Base-by-base conservation (phyloP, 1,140 invertebrate genomes). In the Conopomorpha cramerella region DNA sequence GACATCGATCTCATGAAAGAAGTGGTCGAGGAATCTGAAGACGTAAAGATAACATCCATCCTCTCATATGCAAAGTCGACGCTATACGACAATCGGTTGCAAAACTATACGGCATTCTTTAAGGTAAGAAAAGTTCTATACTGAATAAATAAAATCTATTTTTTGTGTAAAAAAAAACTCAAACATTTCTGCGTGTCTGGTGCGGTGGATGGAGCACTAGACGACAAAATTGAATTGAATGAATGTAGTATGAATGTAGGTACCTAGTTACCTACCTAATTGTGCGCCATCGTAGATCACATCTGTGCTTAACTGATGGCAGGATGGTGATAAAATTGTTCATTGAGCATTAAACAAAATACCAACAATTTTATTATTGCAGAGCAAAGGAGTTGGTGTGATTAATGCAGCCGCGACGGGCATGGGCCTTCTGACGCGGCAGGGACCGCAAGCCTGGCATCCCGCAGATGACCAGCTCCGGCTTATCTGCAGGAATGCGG, bases 371-470 rank as follows among this genome's bases (percentile, higher is more conserved):
- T n/a, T n/a, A 3, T 31, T 46, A 49, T 71, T 80, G 16, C 52
- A 93, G 87, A 68, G 77, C 28, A 81, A 83, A 45, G 81, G 85
- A 36, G 55, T 96, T 8, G 93, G 89, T 14, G 77, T 96, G 11
- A 86, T 96, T 14, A 92, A 91, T 73, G 93, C 92, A 1, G 84
- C 91, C 0, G 79, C 85, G 2, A 84, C 89, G 12, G 86, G 83
- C 1, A 88, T 95, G 89, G 91, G 93, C 7, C 74, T 96, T 8
- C 76, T 96, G 12, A 88, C 90, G 7, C 88, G 86, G 64, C 54
- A 57, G 23, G 91, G 89, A 0, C 87, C 92, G 1, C 88, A 84
- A 37, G 40, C 51, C 0, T 97, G 94, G 94, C 94, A 97, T 78
- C 90, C 91, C 12, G 91, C 90, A 1, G 62, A 61, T 6, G 66